A percentile compares a stretch with the other conserved stretches of the same genome.
These are phyloP conservation scores for Cromileptes altivelis DNA, from an alignment of 2,113 vertebrate species.

Conservation along the genomic window DNA sequence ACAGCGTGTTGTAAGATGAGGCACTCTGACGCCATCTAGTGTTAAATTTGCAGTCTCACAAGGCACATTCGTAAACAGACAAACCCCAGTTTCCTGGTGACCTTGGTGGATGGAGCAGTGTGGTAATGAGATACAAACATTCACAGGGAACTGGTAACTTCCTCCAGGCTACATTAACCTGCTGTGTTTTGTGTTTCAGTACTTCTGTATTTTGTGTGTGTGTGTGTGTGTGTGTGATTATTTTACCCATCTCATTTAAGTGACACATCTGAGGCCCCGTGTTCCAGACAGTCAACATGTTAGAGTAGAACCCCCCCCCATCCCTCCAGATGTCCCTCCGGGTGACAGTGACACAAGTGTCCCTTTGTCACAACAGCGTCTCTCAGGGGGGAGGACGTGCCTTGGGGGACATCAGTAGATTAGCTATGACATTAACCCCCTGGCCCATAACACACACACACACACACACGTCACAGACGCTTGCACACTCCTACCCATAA, in stretches of 20 bases:
- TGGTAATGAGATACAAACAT: background rate
- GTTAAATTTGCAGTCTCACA: background rate
- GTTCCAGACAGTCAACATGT: slow-evolving; percentile 52
- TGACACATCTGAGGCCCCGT: slow-evolving; percentile 23
- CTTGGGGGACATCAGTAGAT: slow-evolving; percentile 72
- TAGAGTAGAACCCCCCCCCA: background rate
- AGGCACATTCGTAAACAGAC: background rate
- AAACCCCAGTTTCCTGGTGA: background rate
- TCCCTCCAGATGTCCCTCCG: slow-evolving; percentile 56
- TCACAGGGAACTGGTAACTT: slow-evolving; percentile 12
- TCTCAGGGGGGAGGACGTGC: slow-evolving; percentile 49
- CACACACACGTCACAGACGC: slow-evolving; percentile 30
- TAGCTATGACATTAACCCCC: slow-evolving; percentile 75
- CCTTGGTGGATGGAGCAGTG: background rate
- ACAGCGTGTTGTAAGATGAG: background rate
- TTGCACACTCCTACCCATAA: slow-evolving; percentile 74
- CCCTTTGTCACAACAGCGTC: slow-evolving; percentile 74
- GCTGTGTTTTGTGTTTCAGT: background rate
- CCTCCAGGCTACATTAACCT: background rate
- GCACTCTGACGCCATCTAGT: slow-evolving; percentile 19
- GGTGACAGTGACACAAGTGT: slow-evolving; percentile 78
- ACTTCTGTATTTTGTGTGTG: background rate
- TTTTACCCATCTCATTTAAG: background rate
- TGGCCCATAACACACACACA: slow-evolving; percentile 26
- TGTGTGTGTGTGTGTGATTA: background rate